Conservation (phyloP, 2,113 vertebrate genomes). For the Aix galericulata region DNA sequence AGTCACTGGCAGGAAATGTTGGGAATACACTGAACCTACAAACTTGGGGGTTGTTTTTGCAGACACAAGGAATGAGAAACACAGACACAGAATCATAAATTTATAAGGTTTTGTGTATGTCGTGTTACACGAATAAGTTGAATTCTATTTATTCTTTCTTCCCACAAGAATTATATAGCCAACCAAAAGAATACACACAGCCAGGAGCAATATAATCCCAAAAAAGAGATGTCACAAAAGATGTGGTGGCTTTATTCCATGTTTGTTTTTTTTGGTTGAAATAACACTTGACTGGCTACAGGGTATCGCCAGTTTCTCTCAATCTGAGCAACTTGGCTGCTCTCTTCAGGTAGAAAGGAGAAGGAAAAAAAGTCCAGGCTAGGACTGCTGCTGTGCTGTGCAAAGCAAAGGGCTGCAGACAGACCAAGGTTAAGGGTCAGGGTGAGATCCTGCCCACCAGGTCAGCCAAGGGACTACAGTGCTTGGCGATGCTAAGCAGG, state of each 20-base stretch:
- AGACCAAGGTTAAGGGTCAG: not conserved
- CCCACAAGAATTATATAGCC: not conserved
- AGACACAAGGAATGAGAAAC: not conserved
- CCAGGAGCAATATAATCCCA: not conserved
- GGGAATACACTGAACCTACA: not conserved
- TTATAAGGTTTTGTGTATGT: not conserved
- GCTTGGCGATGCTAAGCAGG: not conserved
- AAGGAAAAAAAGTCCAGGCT: too few species aligned
- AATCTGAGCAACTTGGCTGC: not conserved
- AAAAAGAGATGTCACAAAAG: not conserved
- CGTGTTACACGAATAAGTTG: not conserved
- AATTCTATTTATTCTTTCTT: too few species aligned
- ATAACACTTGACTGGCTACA: not conserved
- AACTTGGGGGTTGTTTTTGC: not conserved
- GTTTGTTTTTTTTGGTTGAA: not conserved
- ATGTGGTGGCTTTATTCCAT: not conserved
- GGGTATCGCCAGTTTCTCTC: not conserved
- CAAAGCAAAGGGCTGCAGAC: not conserved
- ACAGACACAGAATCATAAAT: not conserved
- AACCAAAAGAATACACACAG: not conserved
- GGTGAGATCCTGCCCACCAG: too few species aligned
- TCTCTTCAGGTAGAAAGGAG: not conserved
- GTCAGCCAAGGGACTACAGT: too few species aligned
- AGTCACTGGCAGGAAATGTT: not conserved
- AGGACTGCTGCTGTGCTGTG: not conserved